Percentiles rank a stretch among this genome's conserved stretches.
Conservation (phyloP, 2,113 vertebrate species). For the Apodemus sylvaticus region DNA sequence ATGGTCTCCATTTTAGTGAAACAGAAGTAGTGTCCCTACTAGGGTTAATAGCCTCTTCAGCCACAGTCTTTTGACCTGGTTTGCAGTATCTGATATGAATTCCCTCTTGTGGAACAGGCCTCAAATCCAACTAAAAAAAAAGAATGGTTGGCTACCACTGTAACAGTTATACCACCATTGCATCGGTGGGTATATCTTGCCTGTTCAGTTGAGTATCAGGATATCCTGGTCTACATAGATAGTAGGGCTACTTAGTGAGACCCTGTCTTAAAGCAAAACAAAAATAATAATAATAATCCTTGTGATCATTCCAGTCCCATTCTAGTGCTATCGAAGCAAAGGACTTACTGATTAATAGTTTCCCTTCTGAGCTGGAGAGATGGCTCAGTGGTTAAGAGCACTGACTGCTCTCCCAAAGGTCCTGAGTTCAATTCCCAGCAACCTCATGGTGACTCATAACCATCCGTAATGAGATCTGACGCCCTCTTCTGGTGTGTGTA, state of each 20-base stretch:
- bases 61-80: neutral
- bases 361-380: too few relatives aligned
- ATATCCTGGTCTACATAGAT: neutral
- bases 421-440: too few relatives aligned
- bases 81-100: neutral
- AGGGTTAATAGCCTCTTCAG: neutral
- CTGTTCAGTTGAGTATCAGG: neutral
- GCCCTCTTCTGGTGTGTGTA: too few relatives aligned
- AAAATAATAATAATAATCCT: neutral
- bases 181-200: neutral
- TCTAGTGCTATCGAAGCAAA: neutral
- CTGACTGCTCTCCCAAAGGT: too few relatives aligned
- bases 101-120: neutral
- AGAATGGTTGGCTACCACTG: neutral
- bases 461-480: too few relatives aligned
- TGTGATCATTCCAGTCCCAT: neutral
- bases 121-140: neutral
- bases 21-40: neutral
- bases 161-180: neutral
- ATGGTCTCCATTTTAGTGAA: neutral
- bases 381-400: too few relatives aligned
- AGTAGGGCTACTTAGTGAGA: neutral
- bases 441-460: too few relatives aligned
- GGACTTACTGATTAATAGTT: neutral
- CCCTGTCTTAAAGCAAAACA: neutral